Evolutionary conservation across 2,797 vertebrate genomes (phyloP).

Genomic region (Ataeniobius toweri): DNA sequence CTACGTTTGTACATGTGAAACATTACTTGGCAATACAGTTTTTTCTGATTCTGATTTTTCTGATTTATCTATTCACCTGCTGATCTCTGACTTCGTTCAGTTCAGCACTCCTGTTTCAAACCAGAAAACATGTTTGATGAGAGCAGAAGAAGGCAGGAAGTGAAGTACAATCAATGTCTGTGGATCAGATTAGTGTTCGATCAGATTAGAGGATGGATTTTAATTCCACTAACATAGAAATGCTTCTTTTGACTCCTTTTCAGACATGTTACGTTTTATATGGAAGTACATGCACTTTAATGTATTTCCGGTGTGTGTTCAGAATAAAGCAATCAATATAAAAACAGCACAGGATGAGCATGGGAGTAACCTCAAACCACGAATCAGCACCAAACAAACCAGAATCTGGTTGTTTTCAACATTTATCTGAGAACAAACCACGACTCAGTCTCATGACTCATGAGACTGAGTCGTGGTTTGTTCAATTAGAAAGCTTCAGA

Average conservation of each 20-base stretch:
- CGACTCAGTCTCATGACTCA: background rate
- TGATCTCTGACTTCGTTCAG: background rate
- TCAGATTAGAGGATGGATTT: background rate
- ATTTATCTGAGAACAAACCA: background rate
- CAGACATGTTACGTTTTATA: background rate
- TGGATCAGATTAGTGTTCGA: background rate
- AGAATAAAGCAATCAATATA: background rate
- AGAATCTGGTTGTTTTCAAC: background rate
- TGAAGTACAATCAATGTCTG: background rate
- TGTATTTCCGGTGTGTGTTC: background rate
- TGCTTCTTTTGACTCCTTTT: background rate
- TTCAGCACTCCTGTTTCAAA: background rate
- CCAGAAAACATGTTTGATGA: background rate
- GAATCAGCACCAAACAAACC: background rate
- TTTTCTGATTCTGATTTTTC: too few relatives aligned
- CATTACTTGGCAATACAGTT: too few relatives aligned
- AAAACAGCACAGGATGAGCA: background rate
- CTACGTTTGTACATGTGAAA: too few relatives aligned
- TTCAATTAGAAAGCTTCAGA: background rate
- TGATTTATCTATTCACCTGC: background rate
- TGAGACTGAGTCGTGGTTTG: background rate
- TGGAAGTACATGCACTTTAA: background rate
- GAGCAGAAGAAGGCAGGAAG: background rate
- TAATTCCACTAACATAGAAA: background rate
- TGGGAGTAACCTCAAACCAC: background rate